A percentile compares a stretch with the other conserved stretches of the same genome.
Evolutionary conservation across 1,140 invertebrate genomes (phyloP).

Genomic region (Pseudobourletiella spinata): DNA sequence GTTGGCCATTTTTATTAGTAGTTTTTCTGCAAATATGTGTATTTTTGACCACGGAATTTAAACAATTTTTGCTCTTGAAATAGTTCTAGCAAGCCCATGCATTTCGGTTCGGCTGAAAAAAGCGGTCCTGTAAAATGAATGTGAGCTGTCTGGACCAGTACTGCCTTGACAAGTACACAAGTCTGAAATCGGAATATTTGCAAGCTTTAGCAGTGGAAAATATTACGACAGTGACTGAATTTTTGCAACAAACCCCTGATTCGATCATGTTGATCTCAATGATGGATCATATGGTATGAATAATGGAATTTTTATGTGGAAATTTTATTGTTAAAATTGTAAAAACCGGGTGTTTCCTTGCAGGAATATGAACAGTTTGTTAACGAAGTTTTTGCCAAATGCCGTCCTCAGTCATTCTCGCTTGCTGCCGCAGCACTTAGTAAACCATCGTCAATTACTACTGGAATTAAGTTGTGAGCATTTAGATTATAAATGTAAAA

Average conservation of each 20-base stretch:
- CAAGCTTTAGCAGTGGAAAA: background rate
- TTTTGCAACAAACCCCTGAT: background rate
- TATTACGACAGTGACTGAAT: background rate
- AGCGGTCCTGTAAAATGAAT: too few relatives aligned
- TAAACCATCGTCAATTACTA: background rate
- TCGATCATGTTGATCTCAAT: background rate
- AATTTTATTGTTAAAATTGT: conserved; percentile 16
- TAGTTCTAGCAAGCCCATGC: too few relatives aligned
- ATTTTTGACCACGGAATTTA: too few relatives aligned
- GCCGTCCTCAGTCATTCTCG: background rate
- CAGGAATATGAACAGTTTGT: conserved; percentile 17
- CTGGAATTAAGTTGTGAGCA: background rate
- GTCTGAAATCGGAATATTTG: background rate
- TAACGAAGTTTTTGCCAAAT: conserved; percentile 23
- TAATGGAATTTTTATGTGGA: conserved; percentile 44
- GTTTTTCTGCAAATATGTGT: too few relatives aligned
- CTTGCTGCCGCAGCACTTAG: background rate
- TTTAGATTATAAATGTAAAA: background rate
- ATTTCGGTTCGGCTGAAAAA: too few relatives aligned
- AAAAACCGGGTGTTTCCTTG: background rate
- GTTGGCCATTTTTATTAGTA: too few relatives aligned
- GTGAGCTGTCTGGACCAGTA: background rate
- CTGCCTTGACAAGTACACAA: background rate
- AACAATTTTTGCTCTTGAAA: too few relatives aligned
- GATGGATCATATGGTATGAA: conserved; percentile 31